Percentiles rank a stretch among this genome's conserved stretches.
These are phyloP conservation scores for Spinibarbus caldwelli DNA, from an alignment of 2,797 vertebrate species.

Conservation along the genomic window DNA sequence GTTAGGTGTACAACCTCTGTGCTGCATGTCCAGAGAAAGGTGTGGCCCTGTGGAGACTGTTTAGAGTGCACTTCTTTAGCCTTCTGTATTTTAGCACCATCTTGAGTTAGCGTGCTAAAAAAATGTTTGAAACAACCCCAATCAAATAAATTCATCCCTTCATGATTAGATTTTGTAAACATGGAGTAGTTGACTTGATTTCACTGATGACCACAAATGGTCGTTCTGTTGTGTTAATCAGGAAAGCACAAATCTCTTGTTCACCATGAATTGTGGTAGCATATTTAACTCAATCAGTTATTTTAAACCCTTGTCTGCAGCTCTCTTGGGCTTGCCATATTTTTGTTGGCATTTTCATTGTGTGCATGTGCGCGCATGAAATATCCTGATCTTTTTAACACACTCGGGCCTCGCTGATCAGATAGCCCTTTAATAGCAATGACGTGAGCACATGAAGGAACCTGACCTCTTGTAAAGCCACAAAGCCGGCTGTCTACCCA, in stretches of 20 bases:
- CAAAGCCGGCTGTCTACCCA: slow-evolving; percentile 51
- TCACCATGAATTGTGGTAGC: neutral
- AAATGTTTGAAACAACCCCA: slow-evolving; percentile 20
- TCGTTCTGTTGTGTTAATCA: slow-evolving; percentile 24
- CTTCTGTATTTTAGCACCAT: slow-evolving; percentile 28
- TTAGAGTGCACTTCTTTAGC: slow-evolving; percentile 9
- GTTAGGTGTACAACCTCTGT: neutral
- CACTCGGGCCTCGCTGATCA: slow-evolving; percentile 41
- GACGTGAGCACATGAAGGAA: slow-evolving; percentile 60
- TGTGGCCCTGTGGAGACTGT: slow-evolving; percentile 18
- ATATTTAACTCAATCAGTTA: slow-evolving; percentile 29
- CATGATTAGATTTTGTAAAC: slow-evolving; percentile 51
- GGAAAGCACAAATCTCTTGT: slow-evolving; percentile 10
- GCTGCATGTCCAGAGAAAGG: slow-evolving; percentile 32
- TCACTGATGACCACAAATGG: slow-evolving; percentile 38
- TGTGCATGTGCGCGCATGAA: slow-evolving; percentile 5
- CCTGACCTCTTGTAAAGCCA: slow-evolving; percentile 59
- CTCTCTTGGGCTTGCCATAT: slow-evolving; percentile 20
- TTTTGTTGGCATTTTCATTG: slow-evolving; percentile 30
- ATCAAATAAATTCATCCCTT: slow-evolving; percentile 43
- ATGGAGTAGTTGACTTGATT: slow-evolving; percentile 19
- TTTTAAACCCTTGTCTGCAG: slow-evolving; percentile 30
- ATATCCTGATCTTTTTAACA: slow-evolving; percentile 25
- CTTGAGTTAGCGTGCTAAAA: slow-evolving; percentile 28
- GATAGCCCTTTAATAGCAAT: slow-evolving; percentile 60